Conservation (phyloP, 2,797 vertebrate genomes). For the Valencia hispanica region DNA sequence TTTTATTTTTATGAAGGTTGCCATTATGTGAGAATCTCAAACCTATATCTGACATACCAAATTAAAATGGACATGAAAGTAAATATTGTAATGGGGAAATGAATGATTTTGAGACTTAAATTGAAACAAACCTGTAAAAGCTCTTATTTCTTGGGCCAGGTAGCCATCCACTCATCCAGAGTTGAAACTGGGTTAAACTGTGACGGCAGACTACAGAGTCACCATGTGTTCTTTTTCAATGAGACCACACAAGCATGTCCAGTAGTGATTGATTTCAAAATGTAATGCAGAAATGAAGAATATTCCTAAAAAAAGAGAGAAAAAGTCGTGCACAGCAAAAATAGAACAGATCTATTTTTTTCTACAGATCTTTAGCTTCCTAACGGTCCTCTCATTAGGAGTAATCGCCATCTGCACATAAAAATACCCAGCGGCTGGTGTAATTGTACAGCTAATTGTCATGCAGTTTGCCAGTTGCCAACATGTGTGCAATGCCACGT, state of each 20-base stretch:
- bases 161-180: too few species aligned
- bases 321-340: neutral
- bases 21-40: neutral
- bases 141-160: neutral
- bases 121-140: neutral
- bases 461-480: constrained; percentile 66
- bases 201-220: neutral
- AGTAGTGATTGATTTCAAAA: neutral
- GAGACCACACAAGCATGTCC: neutral
- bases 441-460: constrained; percentile 76
- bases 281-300: neutral
- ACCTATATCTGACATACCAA: neutral
- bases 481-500: constrained; percentile 70
- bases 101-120: neutral
- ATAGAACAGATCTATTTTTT: constrained; percentile 22
- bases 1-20: neutral
- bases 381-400: constrained; percentile 66
- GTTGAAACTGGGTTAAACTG: neutral
- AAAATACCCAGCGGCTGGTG: constrained; percentile 59
- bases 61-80: neutral
- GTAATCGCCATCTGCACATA: constrained; percentile 64
- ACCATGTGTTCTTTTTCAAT: neutral
- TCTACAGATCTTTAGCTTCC: constrained; percentile 38
- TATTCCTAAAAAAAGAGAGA: neutral
- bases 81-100: neutral